phyloP scores from a whole-genome alignment of 2,797 vertebrate genomes.

The Alcedo quadribrachys region DNA sequence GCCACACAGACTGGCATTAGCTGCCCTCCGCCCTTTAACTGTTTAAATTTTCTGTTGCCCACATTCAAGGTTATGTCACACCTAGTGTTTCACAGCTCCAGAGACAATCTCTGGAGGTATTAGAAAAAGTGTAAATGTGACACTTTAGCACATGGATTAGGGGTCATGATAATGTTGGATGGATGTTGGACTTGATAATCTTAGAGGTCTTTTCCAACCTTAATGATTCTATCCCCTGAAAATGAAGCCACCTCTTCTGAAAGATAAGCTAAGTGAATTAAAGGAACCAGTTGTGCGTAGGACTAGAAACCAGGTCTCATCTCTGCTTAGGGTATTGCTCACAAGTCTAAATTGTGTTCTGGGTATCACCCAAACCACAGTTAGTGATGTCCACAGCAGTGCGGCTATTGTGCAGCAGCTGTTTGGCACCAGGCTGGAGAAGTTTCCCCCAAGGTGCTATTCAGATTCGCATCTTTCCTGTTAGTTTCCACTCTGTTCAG shows the following conservation, averaged over 20 bases:
- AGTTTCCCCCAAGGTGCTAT: background rate
- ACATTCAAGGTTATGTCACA: background rate
- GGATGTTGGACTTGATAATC: background rate
- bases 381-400: background rate
- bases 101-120: background rate
- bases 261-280: background rate
- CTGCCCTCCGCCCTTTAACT: background rate
- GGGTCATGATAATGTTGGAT: background rate
- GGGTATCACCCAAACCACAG: accelerated
- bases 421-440: background rate
- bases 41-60: background rate
- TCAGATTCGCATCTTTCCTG: background rate
- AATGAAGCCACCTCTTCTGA: background rate
- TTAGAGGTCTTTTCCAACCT: background rate
- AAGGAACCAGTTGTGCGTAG: background rate
- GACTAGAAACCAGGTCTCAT: background rate
- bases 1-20: accelerated
- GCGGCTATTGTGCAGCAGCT: background rate
- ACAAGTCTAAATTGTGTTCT: background rate
- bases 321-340: background rate
- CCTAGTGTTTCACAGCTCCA: background rate
- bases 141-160: background rate
- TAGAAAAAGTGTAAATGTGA: background rate
- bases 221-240: background rate
- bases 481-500: background rate